Percentiles rank a stretch among this genome's conserved stretches.
Evolutionary conservation across 2,888 invertebrate species (phyloP).

Genomic region (Netelia virgata): DNA sequence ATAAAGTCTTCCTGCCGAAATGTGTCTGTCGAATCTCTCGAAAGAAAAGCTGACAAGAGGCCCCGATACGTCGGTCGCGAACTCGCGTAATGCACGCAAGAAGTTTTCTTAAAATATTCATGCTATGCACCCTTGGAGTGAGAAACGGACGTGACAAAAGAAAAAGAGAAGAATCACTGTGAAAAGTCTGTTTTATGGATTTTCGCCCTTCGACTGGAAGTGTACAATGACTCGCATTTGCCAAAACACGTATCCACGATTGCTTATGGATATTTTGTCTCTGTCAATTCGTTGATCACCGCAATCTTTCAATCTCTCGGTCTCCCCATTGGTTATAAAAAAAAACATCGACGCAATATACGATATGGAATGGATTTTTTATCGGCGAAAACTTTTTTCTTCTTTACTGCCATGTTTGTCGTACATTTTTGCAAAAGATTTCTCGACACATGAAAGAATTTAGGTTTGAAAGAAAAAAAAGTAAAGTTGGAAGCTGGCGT

Average conservation of each 20-base stretch:
- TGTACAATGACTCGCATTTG: background rate
- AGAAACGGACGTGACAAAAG: conserved; percentile 27
- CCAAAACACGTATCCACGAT: background rate
- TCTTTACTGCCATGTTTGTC: background rate
- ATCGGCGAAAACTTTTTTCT: background rate
- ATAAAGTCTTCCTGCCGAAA: background rate
- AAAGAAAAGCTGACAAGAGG: too few species aligned
- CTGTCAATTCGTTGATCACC: background rate
- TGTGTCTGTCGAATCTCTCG: too few species aligned
- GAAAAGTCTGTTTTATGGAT: conserved; percentile 11
- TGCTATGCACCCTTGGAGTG: conserved; percentile 21
- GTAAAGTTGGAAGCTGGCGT: background rate
- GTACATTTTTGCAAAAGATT: background rate
- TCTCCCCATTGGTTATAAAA: background rate
- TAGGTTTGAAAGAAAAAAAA: background rate
- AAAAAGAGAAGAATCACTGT: conserved; percentile 28
- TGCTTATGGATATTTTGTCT: background rate
- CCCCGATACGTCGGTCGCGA: too few species aligned
- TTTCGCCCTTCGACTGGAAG: background rate
- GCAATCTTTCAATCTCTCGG: background rate
- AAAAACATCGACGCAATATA: background rate
- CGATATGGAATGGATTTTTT: background rate
- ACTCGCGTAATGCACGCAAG: background rate
- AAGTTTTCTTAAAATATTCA: conserved; percentile 49
- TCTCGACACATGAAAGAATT: background rate